Evolutionary conservation across 2,113 vertebrate species (phyloP).

Genomic region (Nothocercus julius): DNA sequence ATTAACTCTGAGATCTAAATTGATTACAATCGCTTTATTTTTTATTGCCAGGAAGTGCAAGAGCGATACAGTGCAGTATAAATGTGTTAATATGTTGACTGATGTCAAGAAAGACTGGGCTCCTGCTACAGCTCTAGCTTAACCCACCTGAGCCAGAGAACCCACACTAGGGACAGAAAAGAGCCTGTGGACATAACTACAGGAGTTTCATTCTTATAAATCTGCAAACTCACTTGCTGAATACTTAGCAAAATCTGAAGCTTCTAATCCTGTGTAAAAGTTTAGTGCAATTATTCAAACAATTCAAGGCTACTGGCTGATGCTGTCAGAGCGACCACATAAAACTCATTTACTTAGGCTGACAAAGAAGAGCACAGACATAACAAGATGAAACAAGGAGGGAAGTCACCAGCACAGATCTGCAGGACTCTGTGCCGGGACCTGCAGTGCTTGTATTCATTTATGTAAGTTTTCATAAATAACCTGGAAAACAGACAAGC

Average conservation of each 20-base stretch:
- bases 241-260: conserved; percentile 38
- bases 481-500: background rate
- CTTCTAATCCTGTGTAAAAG: conserved; percentile 49
- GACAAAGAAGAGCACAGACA: background rate
- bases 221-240: conserved; percentile 34
- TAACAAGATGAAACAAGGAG: background rate
- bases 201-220: background rate
- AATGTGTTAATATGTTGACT: background rate
- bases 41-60: background rate
- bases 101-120: fast-evolving
- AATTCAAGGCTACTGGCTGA: background rate
- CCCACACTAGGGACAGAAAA: background rate
- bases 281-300: conserved; percentile 37
- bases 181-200: background rate
- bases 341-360: conserved; percentile 4
- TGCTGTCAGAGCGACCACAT: background rate
- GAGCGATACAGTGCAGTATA: background rate
- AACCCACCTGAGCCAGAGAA: background rate
- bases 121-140: background rate
- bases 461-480: background rate
- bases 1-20: background rate
- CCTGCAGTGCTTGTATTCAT: background rate
- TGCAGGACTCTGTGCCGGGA: background rate
- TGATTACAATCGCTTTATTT: background rate
- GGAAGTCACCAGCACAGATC: background rate